phyloP scores from a whole-genome alignment of 2,113 vertebrate species.

The Nibea coibor region DNA sequence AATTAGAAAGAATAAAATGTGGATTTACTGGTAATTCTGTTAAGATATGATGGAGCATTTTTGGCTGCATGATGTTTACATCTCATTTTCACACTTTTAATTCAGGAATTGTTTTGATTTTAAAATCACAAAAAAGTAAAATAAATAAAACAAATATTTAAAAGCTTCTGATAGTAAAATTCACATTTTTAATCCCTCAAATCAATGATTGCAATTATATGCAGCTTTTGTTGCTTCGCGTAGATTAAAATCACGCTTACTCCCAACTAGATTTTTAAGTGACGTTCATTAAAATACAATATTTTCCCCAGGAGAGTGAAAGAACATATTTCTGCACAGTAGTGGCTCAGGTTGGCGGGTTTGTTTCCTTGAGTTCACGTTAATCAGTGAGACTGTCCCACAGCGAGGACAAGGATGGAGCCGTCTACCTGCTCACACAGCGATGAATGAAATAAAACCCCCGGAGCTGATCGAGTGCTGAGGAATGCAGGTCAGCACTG shows the following conservation, averaged over 20 bases:
- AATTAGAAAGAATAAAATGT: background rate
- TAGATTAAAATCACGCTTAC: background rate
- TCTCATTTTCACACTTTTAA: constrained; percentile 9
- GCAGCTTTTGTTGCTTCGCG: background rate
- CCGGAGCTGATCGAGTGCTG: constrained; percentile 69
- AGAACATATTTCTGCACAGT: constrained; percentile 30
- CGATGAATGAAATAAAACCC: constrained; percentile 74
- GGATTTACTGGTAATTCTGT: background rate
- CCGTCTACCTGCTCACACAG: constrained; percentile 71
- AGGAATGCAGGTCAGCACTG: constrained; percentile 78
- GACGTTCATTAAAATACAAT: background rate
- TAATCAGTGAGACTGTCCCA: constrained; percentile 46
- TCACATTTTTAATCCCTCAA: background rate
- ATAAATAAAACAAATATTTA: no score
- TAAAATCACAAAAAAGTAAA: background rate
- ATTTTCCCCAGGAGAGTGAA: background rate
- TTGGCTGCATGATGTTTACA: constrained; percentile 6
- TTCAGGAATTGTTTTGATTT: background rate
- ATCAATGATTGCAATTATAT: background rate
- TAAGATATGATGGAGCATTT: constrained; percentile 7
- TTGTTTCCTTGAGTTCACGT: constrained; percentile 23
- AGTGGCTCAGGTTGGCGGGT: constrained; percentile 8
- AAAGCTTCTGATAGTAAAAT: background rate
- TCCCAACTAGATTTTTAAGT: background rate
- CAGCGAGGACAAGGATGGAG: constrained; percentile 49